Base-by-base conservation (phyloP, 23 tunicate species). In the Ciona savignyi region DNA sequence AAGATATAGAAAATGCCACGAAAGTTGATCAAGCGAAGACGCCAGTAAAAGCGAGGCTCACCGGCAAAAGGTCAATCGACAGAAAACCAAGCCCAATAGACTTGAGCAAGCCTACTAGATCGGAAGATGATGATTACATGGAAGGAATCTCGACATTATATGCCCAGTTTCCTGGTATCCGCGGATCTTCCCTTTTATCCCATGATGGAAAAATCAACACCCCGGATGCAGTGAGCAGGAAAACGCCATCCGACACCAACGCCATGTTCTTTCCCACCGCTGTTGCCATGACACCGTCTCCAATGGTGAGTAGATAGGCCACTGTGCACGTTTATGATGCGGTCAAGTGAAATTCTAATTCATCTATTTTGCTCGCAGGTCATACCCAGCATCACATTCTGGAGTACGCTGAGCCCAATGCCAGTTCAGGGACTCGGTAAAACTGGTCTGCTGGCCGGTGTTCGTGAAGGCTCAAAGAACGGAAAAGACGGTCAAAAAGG, bases 331-430 rank as follows among this genome's bases (percentile, higher is more conserved):
- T n/a, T n/a, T n/a, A n/a, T n/a, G n/a, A n/a, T n/a, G n/a, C n/a
- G n/a, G n/a, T n/a, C n/a, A n/a, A n/a, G n/a, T n/a, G n/a, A n/a
- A n/a, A n/a, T n/a, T n/a, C n/a, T n/a, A n/a, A n/a, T n/a, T n/a
- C n/a, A n/a, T n/a, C n/a, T n/a, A n/a, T n/a, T n/a, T n/a, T n/a
- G n/a, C n/a, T n/a, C n/a, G n/a, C 74, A 91, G 97, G 97, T 91
- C 34, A 91, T 91, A 30, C 97, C 97, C 32, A 91, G 97, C 80
- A 91, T 91, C 33, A 91, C 97, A 0, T 91, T 91, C 67, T 91
- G 97, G 97, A 91, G 97, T 34, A 84, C 97, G 22, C 61, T 91
- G 22, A 76, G 83, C 65, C 97, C 97, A 23, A 83, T 74, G 82
- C 77, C 81, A 1, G 62, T 67, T 15, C 68, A 77, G 15, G 28